Base-by-base conservation (phyloP, 2,888 invertebrate genomes). In the Pachycephus smyrnensis region DNA sequence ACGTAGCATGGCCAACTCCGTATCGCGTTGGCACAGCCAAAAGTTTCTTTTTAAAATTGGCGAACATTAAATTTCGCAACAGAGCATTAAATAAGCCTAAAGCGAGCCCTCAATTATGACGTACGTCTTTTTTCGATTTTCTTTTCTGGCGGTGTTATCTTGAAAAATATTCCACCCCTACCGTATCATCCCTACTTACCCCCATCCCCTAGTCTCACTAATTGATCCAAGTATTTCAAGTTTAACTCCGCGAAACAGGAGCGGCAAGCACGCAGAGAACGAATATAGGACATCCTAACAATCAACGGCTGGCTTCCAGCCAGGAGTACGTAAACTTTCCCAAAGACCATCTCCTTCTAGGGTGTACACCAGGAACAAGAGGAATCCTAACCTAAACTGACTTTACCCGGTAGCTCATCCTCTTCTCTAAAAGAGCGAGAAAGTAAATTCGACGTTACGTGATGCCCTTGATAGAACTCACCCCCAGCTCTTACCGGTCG, bases 371-470 rank as follows among this genome's bases (percentile, higher is more conserved):
- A 9, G 23, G 9, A 55, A 2, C 2, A 9, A 55, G 23, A 55
- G 23, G 3, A 55, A 55, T 55, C 9, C 55, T 23, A 55, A 23
- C 55, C 40, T 40, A 9, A 40, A 40, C 23, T 6, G 23, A 40
- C 40, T 36, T 35, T 75, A 76, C 68, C 37, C 68, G 76, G 77
- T 31, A 75, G 77, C 69, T 75, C 77, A 74, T 74, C 80, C 68
- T 68, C 73, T 32, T 77, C 77, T 78, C 84, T 84, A 84, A 84
- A 84, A 84, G 86, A 84, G 81, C 80, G 30, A 68, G 68, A 32
- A 74, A 68, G 37, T 73, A 55, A 68, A 69, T 23, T 35, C 35
- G 68, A 30, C 68, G 37, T 37, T 68, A 71, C 76, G 71, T 73
- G 74, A 77, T 68, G 68, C 69, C 71, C 68, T 37, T 32, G 69